Evolutionary conservation across 2,797 vertebrate genomes (phyloP), one percentile per base, ranked within the genome.

Genomic region (Botia kubotai): DNA sequence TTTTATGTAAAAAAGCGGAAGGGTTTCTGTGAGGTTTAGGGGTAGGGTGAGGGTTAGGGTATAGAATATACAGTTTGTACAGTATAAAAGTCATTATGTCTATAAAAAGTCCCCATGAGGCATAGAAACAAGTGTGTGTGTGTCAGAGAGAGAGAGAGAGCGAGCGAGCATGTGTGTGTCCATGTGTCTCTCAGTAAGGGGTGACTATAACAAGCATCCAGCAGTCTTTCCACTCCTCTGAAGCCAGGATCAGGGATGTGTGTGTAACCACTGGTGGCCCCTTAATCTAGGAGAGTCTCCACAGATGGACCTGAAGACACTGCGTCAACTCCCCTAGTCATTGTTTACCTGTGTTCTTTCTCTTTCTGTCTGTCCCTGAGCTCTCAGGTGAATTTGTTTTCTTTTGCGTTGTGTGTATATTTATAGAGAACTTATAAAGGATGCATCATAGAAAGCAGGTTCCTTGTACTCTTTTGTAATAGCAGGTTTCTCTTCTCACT

Each of bases 131-230:
- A 26, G 23, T 43, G 39, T 43, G 63, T 83, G 50, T 58, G 52
- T 81, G 3, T 79, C 74, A 60, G 36, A 39, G 36, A 39, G 48
- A 77, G 66, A 73, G 26, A 69, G 71, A 39, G 36, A 6, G 36
- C 5, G 36, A 6, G 36, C 5, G 36, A 39, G 43, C 10, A 46
- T 46, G 43, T 46, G 43, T 46, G 43, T 46, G 43, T 71, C 60
- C 50, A 43, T 55, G 46, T 58, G 69, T 75, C 50, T 72, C 77
- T 79, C 77, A 43, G 69, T 79, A 63, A 69, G 72, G 66, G 13
- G 71, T 33, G 58, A 67, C 77, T 53, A 86, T 83, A 86, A 87
- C 86, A 85, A 86, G 78, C 81, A 82, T 74, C 60, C 80, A 79
- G 26, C 46, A 70, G 19, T 82, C 10, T 82, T 85, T 72, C 80